These are phyloP conservation scores for Tryphoninae sp. DNA, from an alignment of 2,888 invertebrate species.

Conservation along the genomic window DNA sequence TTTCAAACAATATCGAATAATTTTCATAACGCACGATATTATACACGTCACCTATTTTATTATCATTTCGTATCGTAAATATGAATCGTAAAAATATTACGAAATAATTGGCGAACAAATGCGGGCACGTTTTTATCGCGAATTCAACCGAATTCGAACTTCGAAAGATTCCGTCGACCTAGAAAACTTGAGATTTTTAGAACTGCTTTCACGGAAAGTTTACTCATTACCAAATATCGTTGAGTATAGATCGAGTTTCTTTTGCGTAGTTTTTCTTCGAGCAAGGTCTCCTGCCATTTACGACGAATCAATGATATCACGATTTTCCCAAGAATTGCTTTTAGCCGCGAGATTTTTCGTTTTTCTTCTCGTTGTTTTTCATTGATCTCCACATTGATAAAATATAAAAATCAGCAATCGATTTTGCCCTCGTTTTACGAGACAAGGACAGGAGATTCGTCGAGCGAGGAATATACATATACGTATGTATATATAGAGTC, in stretches of 20 bases:
- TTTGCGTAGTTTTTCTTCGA: not conserved
- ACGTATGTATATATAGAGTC: not conserved
- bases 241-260: not conserved
- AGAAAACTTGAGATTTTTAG: too few species aligned
- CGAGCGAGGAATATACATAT: not conserved
- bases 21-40: too few species aligned
- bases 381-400: not conserved
- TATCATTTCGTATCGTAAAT: too few species aligned
- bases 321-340: not conserved
- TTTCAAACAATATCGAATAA: too few species aligned
- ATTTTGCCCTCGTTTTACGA: not conserved
- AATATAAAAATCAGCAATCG: not conserved
- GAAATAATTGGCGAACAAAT: too few species aligned
- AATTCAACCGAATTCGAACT: too few species aligned
- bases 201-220: too few species aligned
- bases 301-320: constrained; percentile 9
- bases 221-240: too few species aligned
- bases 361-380: not conserved
- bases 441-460: not conserved
- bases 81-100: too few species aligned
- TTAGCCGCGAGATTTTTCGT: not conserved
- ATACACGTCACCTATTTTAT: too few species aligned
- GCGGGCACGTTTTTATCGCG: too few species aligned
- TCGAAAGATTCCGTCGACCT: too few species aligned
- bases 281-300: constrained; percentile 3